These are phyloP conservation scores for Pagrus major DNA, from an alignment of 2,113 vertebrate genomes.

Conservation along the genomic window DNA sequence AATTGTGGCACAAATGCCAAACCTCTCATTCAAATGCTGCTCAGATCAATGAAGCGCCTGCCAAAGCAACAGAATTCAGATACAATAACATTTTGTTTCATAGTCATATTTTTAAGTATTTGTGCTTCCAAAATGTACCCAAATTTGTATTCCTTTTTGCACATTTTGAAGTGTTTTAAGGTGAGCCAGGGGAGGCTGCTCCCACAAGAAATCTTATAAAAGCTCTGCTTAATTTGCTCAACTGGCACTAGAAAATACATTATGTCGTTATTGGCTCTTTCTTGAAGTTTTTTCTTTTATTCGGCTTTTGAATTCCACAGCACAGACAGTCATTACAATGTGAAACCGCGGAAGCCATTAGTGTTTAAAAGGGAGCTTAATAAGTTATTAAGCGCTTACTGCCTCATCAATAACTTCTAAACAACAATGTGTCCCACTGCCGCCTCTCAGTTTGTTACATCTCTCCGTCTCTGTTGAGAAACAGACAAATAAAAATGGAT, in stretches of 20 bases:
- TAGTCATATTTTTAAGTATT: slow-evolving; percentile 3
- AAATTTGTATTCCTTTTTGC: slow-evolving; percentile 22
- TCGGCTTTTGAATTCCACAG: slow-evolving; percentile 17
- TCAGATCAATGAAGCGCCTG: slow-evolving; percentile 16
- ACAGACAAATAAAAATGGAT: slow-evolving; percentile 19
- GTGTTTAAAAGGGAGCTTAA: slow-evolving; percentile 26
- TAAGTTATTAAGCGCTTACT: slow-evolving; percentile 30
- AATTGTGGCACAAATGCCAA: slow-evolving; percentile 55
- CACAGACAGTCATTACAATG: slow-evolving; percentile 13
- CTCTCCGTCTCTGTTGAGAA: slow-evolving; percentile 10
- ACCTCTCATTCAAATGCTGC: slow-evolving; percentile 28
- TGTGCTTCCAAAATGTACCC: not conserved
- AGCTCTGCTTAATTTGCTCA: slow-evolving; percentile 16
- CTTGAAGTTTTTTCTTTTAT: slow-evolving; percentile 14
- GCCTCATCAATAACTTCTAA: slow-evolving; percentile 21
- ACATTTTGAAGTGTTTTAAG: slow-evolving; percentile 18
- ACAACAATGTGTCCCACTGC: slow-evolving; percentile 30
- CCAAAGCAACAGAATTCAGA: slow-evolving; percentile 13
- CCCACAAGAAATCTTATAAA: not conserved
- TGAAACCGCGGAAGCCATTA: slow-evolving; percentile 30
- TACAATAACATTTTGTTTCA: slow-evolving; percentile 19
- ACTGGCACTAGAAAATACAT: slow-evolving; percentile 9
- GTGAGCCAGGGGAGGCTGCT: not conserved
- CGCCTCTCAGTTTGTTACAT: slow-evolving; percentile 10
- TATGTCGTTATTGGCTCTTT: slow-evolving; percentile 12